These are phyloP conservation scores for Hylaea fasciaria DNA, from an alignment of 2,888 invertebrate genomes.

Conservation along the genomic window DNA sequence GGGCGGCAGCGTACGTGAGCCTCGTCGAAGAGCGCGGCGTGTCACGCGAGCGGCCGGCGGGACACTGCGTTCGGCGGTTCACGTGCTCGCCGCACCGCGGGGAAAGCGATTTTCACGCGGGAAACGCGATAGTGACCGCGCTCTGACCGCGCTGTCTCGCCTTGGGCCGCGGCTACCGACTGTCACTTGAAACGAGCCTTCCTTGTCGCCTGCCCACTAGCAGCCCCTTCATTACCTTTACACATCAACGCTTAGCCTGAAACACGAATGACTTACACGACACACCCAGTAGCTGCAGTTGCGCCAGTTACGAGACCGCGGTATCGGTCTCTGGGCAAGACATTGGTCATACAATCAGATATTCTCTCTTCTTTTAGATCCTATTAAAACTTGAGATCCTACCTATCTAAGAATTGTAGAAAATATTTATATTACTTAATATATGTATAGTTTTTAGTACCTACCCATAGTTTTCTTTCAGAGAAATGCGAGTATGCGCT, in stretches of 20 bases:
- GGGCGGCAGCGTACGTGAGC: constrained; percentile 36
- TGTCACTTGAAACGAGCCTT: constrained; percentile 57
- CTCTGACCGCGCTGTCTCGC: constrained; percentile 79
- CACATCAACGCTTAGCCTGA: constrained; percentile 38
- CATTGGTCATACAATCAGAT: no score
- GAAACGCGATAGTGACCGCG: constrained; percentile 80
- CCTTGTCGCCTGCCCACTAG: constrained; percentile 14
- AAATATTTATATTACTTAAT: no score
- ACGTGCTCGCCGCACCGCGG: constrained; percentile 71
- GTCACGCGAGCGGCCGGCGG: constrained; percentile 82
- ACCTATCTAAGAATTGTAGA: no score
- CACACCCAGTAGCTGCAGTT: neutral
- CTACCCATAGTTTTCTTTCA: no score
- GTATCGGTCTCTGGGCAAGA: neutral
- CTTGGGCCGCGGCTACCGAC: constrained; percentile 69
- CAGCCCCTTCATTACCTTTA: constrained; percentile 41
- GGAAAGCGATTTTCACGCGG: constrained; percentile 84
- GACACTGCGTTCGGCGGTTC: constrained; percentile 74
- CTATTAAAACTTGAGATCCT: no score
- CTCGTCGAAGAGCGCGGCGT: constrained; percentile 68
- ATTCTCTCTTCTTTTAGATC: no score
- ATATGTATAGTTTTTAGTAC: no score
- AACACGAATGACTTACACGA: constrained; percentile 39
- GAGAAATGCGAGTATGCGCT: no score
- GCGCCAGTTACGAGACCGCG: neutral